A percentile compares a stretch with the other conserved stretches of the same genome.
These are phyloP conservation scores for Podarcis lilfordi DNA, from an alignment of 2,797 vertebrate species.

Conservation along the genomic window DNA sequence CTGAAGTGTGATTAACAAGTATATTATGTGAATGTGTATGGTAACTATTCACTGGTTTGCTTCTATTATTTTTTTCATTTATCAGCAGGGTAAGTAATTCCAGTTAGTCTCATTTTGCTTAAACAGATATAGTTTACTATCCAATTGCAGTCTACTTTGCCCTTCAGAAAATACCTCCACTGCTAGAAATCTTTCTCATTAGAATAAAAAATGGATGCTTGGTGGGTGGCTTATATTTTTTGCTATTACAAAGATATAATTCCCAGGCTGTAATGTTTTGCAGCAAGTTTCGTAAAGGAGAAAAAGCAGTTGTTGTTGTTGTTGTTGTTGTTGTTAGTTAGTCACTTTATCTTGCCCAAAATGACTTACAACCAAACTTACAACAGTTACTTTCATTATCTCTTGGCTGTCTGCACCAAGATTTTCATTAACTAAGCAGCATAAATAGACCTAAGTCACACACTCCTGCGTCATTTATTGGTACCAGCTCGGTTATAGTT, in stretches of 20 bases:
- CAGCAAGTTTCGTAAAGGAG: conserved; percentile 61
- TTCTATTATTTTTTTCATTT: conserved; percentile 70
- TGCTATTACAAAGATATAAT: conserved; percentile 53
- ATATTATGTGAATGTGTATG: conserved; percentile 63
- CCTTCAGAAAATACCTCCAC: conserved; percentile 49
- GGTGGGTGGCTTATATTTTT: conserved; percentile 50
- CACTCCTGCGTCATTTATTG: conserved; percentile 55
- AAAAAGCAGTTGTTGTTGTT: conserved; percentile 56
- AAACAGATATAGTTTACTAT: conserved; percentile 64
- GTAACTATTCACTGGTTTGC: conserved; percentile 66
- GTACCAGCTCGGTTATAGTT: conserved; percentile 44
- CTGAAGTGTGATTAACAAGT: conserved; percentile 67
- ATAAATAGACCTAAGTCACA: conserved; percentile 17
- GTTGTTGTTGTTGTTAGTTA: too few relatives aligned
- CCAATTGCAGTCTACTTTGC: conserved; percentile 56
- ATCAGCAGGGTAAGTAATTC: conserved; percentile 59
- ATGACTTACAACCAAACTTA: too few relatives aligned
- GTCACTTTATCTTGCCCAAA: too few relatives aligned
- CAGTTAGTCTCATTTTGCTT: conserved; percentile 69
- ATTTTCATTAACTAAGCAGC: conserved; percentile 56
- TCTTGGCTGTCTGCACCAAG: conserved; percentile 42
- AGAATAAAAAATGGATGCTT: conserved; percentile 48
- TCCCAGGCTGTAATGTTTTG: conserved; percentile 53
- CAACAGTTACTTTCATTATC: conserved; percentile 2
- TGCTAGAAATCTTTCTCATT: conserved; percentile 63